A percentile compares a stretch with the other conserved stretches of the same genome.
Conservation (phyloP, 1,140 invertebrate species). For the Epicauta chinensis region DNA sequence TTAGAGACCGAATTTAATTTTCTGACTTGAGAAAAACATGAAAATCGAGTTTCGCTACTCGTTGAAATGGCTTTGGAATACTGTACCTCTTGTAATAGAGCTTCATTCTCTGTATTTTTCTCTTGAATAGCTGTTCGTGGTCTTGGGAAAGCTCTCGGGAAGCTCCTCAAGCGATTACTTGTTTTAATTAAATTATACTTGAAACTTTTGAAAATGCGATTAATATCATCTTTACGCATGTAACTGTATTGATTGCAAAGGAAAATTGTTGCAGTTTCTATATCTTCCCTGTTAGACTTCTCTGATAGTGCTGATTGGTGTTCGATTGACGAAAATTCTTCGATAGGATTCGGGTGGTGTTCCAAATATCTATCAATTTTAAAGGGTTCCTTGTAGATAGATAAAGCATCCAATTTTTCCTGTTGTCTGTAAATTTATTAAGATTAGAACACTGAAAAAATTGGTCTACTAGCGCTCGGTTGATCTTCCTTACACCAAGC, state of each 20-base stretch:
- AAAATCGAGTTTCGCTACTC: too few species aligned
- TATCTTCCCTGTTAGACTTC: slow-evolving; percentile 19
- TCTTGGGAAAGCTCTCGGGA: slow-evolving; percentile 31
- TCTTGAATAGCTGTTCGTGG: slow-evolving; percentile 17
- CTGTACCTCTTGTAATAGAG: slow-evolving; percentile 44
- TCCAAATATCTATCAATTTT: neutral
- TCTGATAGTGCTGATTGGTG: slow-evolving; percentile 25
- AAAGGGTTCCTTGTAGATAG: neutral
- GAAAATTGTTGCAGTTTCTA: slow-evolving; percentile 36
- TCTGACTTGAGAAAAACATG: too few species aligned
- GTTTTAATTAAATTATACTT: slow-evolving; percentile 25
- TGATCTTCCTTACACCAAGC: too few species aligned
- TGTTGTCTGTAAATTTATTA: neutral
- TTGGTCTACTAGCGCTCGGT: too few species aligned
- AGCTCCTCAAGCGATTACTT: slow-evolving; percentile 21
- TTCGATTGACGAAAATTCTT: slow-evolving; percentile 41
- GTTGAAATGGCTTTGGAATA: too few species aligned
- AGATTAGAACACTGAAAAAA: too few species aligned
- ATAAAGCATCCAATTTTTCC: neutral
- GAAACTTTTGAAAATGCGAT: slow-evolving; percentile 30
- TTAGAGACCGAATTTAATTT: too few species aligned
- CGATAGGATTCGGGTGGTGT: slow-evolving; percentile 49
- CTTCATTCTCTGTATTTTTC: slow-evolving; percentile 33
- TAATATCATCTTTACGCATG: slow-evolving; percentile 29
- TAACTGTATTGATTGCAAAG: slow-evolving; percentile 35